Evolutionary conservation across 2,797 vertebrate species (phyloP).

Genomic region (Epinephelus coioides): DNA sequence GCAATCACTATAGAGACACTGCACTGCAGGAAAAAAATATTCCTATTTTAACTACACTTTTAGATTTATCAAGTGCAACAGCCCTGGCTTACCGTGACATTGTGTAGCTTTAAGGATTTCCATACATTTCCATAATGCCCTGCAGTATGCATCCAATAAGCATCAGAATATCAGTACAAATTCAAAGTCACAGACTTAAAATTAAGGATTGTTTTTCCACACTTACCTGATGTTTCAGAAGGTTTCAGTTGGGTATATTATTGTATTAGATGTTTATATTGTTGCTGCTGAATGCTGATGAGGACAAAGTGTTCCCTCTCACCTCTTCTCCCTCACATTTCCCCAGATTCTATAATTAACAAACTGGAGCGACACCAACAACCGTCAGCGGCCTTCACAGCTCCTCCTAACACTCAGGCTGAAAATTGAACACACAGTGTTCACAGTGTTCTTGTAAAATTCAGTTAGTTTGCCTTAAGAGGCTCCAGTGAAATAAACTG

Average conservation of each 20-base stretch:
- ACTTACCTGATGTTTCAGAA: neutral
- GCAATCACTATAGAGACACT: neutral
- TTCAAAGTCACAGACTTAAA: neutral
- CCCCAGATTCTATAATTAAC: slow-evolving; percentile 38
- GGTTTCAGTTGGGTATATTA: neutral
- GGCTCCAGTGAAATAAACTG: slow-evolving; percentile 28
- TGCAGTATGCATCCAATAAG: neutral
- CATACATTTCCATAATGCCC: slow-evolving; percentile 55
- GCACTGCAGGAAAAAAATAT: neutral
- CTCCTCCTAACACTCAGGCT: slow-evolving; percentile 17
- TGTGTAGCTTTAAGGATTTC: slow-evolving; percentile 41
- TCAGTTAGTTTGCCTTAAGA: slow-evolving; percentile 33
- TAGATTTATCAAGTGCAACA: slow-evolving; percentile 32
- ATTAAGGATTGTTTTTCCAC: neutral
- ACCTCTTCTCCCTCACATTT: slow-evolving; percentile 30
- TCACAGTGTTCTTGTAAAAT: slow-evolving; percentile 42
- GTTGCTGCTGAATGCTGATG: neutral
- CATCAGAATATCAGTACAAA: neutral
- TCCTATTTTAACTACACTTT: slow-evolving; percentile 8
- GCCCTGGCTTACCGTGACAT: slow-evolving; percentile 25
- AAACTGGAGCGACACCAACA: slow-evolving; percentile 37
- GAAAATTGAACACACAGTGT: slow-evolving; percentile 18
- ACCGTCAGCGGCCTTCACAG: slow-evolving; percentile 17
- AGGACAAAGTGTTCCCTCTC: slow-evolving; percentile 39
- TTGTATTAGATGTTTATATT: neutral